Conservation (phyloP, 92 coral and sea anemone species). For the Micromussa lordhowensis region DNA sequence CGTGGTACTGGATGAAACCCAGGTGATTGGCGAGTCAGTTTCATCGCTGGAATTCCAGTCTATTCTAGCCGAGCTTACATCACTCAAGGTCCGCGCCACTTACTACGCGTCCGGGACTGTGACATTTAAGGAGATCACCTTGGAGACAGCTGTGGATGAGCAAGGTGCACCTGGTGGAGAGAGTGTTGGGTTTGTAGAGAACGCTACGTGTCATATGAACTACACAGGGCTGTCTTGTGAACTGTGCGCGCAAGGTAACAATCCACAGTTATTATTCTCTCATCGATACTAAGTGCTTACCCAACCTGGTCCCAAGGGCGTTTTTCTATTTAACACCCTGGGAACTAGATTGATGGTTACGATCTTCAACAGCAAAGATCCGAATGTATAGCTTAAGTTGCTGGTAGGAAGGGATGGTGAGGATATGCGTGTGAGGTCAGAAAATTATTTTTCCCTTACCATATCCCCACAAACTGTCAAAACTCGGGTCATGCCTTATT, state of each 20-base stretch:
- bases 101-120: conserved; percentile 67
- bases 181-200: conserved; percentile 79
- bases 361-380: not conserved
- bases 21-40: conserved; percentile 44
- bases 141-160: conserved; percentile 74
- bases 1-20: conserved; percentile 75
- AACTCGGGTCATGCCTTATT: too few species aligned
- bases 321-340: too few species aligned
- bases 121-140: conserved; percentile 54
- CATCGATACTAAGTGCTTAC: not conserved
- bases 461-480: too few species aligned
- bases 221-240: conserved; percentile 96
- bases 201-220: conserved; percentile 81
- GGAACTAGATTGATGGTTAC: not conserved
- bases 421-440: too few species aligned
- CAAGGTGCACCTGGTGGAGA: conserved; percentile 21
- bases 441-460: too few species aligned
- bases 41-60: conserved; percentile 85
- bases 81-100: conserved; percentile 72
- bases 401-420: not conserved
- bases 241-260: conserved; percentile 79
- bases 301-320: too few species aligned
- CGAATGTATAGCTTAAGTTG: not conserved
- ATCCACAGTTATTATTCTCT: not conserved
- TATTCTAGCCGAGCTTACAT: conserved; percentile 78